Evolutionary conservation across 2,797 vertebrate genomes (phyloP), one percentile per base, ranked within the genome.

Genomic region (Gymnocypris eckloni): DNA sequence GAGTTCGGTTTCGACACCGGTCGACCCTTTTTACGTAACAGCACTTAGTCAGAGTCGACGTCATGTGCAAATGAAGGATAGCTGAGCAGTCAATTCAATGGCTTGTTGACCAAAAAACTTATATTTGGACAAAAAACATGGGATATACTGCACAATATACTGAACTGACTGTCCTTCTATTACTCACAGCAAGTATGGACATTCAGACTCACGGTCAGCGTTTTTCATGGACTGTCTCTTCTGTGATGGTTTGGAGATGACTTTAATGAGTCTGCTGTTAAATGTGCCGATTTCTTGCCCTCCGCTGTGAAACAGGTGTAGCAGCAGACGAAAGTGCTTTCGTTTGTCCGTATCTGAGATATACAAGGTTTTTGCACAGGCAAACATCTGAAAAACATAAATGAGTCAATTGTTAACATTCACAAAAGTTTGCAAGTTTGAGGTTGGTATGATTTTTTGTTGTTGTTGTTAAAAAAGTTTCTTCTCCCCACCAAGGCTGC

Each of bases 141-240:
- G 16, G 4, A 12, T n/a, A 54, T 22, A 22, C 54, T 56, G 54
- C 18, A 22, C 20, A 22, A 61, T 10, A 5, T 61, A 25, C 59
- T 25, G n/a, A 61, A 61, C 59, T 5, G 59, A 61, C 11, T 13
- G 11, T 61, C 59, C n/a, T 61, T 25, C n/a, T 25, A 61, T 61
- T 61, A 25, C 11, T 25, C 59, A 13, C n/a, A 25, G 11, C n/a
- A n/a, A 59, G n/a, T 61, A 37, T 67, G 50, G 25, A 39, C 4
- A 25, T 70, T 52, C 8, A 70, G 28, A 95, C 98, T 95, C 93
- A 99, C 98, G 45, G 91, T 99, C 98, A 0, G 97, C 97, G 84
- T 99, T 99, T 93, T 98, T 99, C 96, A 98, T 96, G 0, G 97
- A 98, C 93, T 99, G 98, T 88, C 98, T 98, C 93, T 99, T 99